Evolutionary conservation across 1,140 invertebrate species (phyloP), one percentile per base, ranked within the genome.

Genomic region (Leptopilina boulardi): DNA sequence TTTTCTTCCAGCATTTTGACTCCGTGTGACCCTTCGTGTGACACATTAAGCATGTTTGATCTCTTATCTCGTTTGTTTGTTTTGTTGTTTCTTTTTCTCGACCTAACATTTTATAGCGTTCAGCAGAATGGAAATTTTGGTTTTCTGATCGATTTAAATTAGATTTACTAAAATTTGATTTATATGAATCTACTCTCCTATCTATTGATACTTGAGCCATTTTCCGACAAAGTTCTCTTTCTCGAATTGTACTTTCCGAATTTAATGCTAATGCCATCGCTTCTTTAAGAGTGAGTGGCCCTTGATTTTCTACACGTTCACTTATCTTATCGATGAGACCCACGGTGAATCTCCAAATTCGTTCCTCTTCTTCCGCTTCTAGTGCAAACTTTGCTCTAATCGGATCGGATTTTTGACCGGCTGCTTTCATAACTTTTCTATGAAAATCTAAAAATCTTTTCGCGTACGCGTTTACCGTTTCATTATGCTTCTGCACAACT

Each of bases 341-440:
- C 0, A 66, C 44, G 2, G 70, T 75, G 21, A 75, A 75, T 1
- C 56, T 38, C 18, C 30, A 34, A n/a, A 75, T 13, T 34, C 74
- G 47, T 18, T 75, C 74, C 66, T 75, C 56, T 41, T 75, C 74
- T 41, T 75, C 74, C 11, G 41, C n/a, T 3, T 70, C 1, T 30
- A 66, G 44, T 13, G 38, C 70, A 21, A 42, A 75, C 66, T 75
- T 75, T 2, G 41, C 74, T 26, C 66, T 21, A 8, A 70, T 41
- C 10, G 74, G 11, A 47, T 70, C 70, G 5, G 1, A 10, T 21
- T 42, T 59, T 30, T 70, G 66, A 1, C 74, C 74, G 0, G 54
- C 74, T 1, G 74, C 59, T 15, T 38, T 75, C 8, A 75, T 26
- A 13, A 75, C 70, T 41, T 44, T 59, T 0, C 59, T 34, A 47